phyloP scores from a whole-genome alignment of 1,140 invertebrate genomes.

The Listronotus bonariensis region DNA sequence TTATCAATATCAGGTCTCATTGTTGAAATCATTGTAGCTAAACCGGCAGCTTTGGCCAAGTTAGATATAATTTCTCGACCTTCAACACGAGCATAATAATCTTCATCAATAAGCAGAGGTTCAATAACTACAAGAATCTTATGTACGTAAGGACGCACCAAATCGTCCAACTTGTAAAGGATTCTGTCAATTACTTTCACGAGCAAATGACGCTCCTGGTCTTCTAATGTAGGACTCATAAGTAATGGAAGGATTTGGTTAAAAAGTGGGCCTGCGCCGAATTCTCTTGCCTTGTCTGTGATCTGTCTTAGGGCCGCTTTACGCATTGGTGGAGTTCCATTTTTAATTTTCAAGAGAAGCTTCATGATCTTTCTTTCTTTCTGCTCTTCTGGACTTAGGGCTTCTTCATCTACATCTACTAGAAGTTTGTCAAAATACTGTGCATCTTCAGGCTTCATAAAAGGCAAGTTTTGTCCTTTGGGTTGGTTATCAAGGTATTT shows the following conservation, averaged over 20 bases:
- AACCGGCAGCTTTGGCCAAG: slow-evolving; percentile 98
- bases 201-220: slow-evolving; percentile 98
- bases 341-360: slow-evolving; percentile 97
- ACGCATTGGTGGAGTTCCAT: slow-evolving; percentile 98
- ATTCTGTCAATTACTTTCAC: slow-evolving; percentile 99
- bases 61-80: slow-evolving; percentile 99
- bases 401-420: slow-evolving; percentile 97
- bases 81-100: slow-evolving; percentile 99
- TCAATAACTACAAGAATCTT: slow-evolving; percentile 99
- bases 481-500: slow-evolving; percentile 97
- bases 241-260: slow-evolving; percentile 98
- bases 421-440: slow-evolving; percentile 99
- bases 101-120: slow-evolving; percentile 98
- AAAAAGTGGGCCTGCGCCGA: slow-evolving; percentile 97
- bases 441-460: slow-evolving; percentile 99
- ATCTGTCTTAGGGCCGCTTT: slow-evolving; percentile 97
- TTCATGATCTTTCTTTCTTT: slow-evolving; percentile 99
- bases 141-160: slow-evolving; percentile 98
- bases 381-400: slow-evolving; percentile 92
- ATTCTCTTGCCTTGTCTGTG: slow-evolving; percentile 97
- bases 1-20: slow-evolving; percentile 99
- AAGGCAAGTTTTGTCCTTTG: slow-evolving; percentile 89
- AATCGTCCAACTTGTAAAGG: slow-evolving; percentile 97
- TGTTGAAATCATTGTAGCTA: slow-evolving; percentile 99
- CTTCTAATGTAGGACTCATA: slow-evolving; percentile 99